Percentiles rank a stretch among this genome's conserved stretches.
phyloP scores from a whole-genome alignment of 2,113 vertebrate species.

The Rhegmatorhina hoffmannsi region DNA sequence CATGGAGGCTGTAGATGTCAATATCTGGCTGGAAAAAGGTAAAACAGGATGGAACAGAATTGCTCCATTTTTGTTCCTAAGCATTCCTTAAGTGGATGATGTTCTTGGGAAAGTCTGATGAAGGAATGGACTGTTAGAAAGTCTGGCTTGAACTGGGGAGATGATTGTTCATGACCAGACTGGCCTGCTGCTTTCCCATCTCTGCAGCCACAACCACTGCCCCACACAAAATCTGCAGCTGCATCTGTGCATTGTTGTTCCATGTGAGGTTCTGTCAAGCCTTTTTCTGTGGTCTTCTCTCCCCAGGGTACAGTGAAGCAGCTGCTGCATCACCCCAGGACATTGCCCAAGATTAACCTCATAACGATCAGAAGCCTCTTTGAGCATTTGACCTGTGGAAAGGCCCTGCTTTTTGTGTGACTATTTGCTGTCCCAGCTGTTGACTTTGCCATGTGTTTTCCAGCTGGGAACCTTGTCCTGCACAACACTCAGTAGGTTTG shows the following conservation, averaged over 20 bases:
- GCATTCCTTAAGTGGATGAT: not conserved
- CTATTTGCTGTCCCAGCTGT: not conserved
- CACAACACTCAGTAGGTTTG: not conserved
- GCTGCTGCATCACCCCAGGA: not conserved
- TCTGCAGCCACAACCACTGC: not conserved
- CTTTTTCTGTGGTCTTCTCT: not conserved
- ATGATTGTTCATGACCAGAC: not conserved
- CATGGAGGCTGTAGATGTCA: constrained; percentile 87
- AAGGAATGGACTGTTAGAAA: not conserved
- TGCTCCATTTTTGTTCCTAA: not conserved
- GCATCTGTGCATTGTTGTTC: not conserved
- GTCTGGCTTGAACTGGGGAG: not conserved
- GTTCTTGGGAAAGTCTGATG: not conserved
- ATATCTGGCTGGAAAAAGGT: constrained; percentile 41
- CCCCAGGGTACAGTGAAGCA: not conserved
- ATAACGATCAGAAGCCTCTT: not conserved
- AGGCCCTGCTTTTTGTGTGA: not conserved
- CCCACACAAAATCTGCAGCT: not conserved
- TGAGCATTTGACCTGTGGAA: not conserved
- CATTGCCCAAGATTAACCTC: not conserved
- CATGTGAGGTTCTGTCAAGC: not conserved
- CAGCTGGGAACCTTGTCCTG: not conserved
- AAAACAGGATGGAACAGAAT: not conserved
- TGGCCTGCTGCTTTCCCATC: not conserved
- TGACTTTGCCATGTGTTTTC: not conserved